Base-by-base conservation (phyloP, 92 coral and sea anemone species). In the Epizoanthus stellaris region DNA sequence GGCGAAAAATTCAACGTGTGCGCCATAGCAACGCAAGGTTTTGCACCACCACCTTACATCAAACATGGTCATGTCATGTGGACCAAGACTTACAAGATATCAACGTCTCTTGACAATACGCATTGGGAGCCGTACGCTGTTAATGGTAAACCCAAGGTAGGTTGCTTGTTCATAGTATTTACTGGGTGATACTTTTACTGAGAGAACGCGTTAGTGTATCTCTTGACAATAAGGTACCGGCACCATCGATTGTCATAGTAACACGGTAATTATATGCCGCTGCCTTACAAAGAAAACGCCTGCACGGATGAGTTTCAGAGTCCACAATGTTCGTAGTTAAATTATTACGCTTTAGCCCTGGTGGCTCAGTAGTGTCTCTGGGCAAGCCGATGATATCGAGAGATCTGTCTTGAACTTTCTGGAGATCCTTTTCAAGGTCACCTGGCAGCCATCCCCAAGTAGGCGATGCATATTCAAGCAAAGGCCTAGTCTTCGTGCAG, bases 361-460 rank as follows among this genome's bases (percentile, higher is more conserved):
- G 47, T 75, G 63, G 47, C 20, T 74, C 80, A 43, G 39, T 56
- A 5, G 80, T 45, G 39, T 45, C 80, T 43, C 49, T 43, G 49
- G 47, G 47, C 6, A 43, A 43, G 7, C 49, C 49, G 7, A 43
- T 43, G 49, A 43, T 8, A 8, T 43, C 49, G 6, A 43, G 49
- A 8, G 49, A 43, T 8, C 49, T 43, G 5, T 43, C 6, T 43
- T 43, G 49, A 0, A 23, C 7, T 43, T 43, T 43, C 49, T 43
- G 49, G 49, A 43, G 49, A 43, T 4, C 49, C 49, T 43, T 63
- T 25, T 38, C 64, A n/a, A 77, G 73, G 16, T 79, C 80, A 43
- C 3, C 54, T 25, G 90, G 81, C 76, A 87, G 52, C 74, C 91
- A 85, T n/a, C 81, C 85, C 88, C 80, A 88, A 36, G 77, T 75